Base-by-base conservation (phyloP, 2,797 vertebrate species). In the Chloroceryle amazona region DNA sequence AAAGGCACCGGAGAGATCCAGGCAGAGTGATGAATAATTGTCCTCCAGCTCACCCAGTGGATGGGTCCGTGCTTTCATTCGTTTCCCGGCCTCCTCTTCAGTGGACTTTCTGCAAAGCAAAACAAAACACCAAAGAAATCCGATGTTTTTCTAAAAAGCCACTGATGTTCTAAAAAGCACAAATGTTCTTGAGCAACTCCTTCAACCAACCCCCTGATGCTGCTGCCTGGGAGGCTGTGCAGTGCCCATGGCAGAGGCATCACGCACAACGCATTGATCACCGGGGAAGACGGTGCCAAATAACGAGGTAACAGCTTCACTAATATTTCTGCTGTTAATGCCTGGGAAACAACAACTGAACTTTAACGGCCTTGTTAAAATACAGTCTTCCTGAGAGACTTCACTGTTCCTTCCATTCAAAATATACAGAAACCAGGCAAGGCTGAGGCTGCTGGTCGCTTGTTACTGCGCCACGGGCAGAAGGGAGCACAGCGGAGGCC, bases 251-350 rank as follows among this genome's bases (percentile, higher is more conserved):
- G 90, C 92, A 94, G 62, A 89, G 75, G 83, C 2, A 0, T 54
- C 29, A 22, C 61, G 29, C 31, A 37, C 57, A 70, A 49, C 6
- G 13, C 92, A 76, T 94, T 79, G 81, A 92, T 95, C 90, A 96
- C n/a, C 33, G 70, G 78, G 55, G 72, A 92, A 73, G 70, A 80
- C 11, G 14, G 35, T 93, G 84, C 83, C 86, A 85, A 92, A 52
- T 18, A 62, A 74, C 52, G 47, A 85, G 60, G 71, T 85, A 82
- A 85, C 25, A 92, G 31, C 22, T 85, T 89, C 89, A 49, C 63
- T 82, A 87, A 78, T 87, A 89, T 89, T 82, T 95, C 60, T 94
- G 74, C 37, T 44, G 52, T 92, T 84, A 63, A 86, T 84, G 47
- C 62, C 4, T 1, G 1, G 18, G 25, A 92, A 93, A 70, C 35